phyloP scores from a whole-genome alignment of 2,888 invertebrate species.

The Napeogenes sylphis region DNA sequence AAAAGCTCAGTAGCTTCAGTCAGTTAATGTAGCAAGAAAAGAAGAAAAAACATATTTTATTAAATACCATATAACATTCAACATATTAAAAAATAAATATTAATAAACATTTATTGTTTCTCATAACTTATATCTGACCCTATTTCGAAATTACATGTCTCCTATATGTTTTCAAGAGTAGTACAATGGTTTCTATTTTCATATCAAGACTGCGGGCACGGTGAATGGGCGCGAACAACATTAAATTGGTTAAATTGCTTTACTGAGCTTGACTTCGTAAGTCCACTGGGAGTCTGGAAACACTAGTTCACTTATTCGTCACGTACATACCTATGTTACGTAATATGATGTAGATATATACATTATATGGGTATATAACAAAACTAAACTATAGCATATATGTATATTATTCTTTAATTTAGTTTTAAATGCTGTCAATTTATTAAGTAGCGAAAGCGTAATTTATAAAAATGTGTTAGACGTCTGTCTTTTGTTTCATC shows the following conservation, averaged over 20 bases:
- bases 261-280: conserved; percentile 60
- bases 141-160: neutral
- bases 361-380: too few relatives aligned
- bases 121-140: too few relatives aligned
- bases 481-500: too few relatives aligned
- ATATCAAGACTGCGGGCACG: conserved; percentile 68
- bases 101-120: too few relatives aligned
- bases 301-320: conserved; percentile 41
- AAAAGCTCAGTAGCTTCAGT: conserved; percentile 37
- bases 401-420: too few relatives aligned
- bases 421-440: too few relatives aligned
- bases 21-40: neutral
- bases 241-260: conserved; percentile 76
- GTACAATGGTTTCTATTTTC: conserved; percentile 70
- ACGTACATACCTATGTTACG: conserved; percentile 3
- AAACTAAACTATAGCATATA: too few relatives aligned
- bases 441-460: too few relatives aligned
- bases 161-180: conserved; percentile 51
- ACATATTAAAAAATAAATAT: too few relatives aligned
- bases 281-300: conserved; percentile 54
- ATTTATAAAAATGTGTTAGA: too few relatives aligned
- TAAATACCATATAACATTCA: too few relatives aligned
- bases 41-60: neutral
- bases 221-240: conserved; percentile 72
- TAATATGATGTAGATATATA: too few relatives aligned